A percentile compares a stretch with the other conserved stretches of the same genome.
Evolutionary conservation across 2,888 invertebrate genomes (phyloP).

Genomic region (Pachymerium ferrugineum): DNA sequence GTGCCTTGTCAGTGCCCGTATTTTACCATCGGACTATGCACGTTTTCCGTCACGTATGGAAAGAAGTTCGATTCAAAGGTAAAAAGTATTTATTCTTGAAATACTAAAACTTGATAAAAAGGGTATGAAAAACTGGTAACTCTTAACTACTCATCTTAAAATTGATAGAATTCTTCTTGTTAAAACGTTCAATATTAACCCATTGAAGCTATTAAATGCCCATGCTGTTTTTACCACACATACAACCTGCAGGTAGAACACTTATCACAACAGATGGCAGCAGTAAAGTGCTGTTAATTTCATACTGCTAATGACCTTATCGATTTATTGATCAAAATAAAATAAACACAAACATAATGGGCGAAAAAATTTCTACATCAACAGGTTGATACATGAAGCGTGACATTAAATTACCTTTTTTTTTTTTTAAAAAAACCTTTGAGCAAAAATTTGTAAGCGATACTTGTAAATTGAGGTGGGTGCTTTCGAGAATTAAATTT

Average conservation of each 20-base stretch:
- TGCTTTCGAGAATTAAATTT: neutral
- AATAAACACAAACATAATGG: too few species aligned
- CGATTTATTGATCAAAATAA: neutral
- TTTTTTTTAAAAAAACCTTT: neutral
- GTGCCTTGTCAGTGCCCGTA: conserved; percentile 14
- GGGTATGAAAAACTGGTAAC: too few species aligned
- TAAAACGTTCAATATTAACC: neutral
- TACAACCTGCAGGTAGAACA: neutral
- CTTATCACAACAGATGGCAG: neutral
- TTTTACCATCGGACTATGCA: neutral
- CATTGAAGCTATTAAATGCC: neutral
- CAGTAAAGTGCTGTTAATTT: neutral
- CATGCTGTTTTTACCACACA: neutral
- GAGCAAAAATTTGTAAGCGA: neutral
- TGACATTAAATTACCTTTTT: too few species aligned
- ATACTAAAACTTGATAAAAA: too few species aligned
- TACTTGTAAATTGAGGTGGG: neutral
- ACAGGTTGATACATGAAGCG: too few species aligned
- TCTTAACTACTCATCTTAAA: too few species aligned
- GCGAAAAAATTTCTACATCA: too few species aligned
- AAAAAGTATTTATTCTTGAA: neutral
- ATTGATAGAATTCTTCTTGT: neutral
- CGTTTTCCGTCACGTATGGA: neutral
- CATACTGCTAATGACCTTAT: neutral
- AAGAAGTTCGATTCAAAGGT: conserved; percentile 23